A percentile compares a stretch with the other conserved stretches of the same genome.
phyloP scores from a whole-genome alignment of 1,140 invertebrate species.

The Bombus confusus region DNA sequence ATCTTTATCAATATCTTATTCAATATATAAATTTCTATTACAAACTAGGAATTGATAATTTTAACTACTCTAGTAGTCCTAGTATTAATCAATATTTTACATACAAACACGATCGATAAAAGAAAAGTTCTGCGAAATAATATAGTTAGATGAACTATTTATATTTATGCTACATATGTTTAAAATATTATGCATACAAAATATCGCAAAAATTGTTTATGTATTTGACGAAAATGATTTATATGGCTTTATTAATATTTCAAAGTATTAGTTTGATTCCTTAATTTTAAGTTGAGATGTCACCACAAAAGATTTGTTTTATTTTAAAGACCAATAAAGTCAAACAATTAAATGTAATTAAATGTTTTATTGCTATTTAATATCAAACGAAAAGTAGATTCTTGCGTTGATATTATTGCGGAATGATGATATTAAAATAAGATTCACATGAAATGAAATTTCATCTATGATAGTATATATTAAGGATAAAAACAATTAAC shows the following conservation, averaged over 20 bases:
- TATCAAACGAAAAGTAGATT: too few species aligned
- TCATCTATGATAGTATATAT: too few species aligned
- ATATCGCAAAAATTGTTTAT: neutral
- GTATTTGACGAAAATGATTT: neutral
- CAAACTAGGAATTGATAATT: too few species aligned
- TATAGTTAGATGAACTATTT: conserved; percentile 21
- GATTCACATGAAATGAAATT: neutral
- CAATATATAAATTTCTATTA: too few species aligned
- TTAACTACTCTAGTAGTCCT: too few species aligned
- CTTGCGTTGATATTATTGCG: neutral
- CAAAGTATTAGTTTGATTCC: neutral
- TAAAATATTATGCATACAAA: neutral
- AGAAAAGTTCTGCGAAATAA: conserved; percentile 6
- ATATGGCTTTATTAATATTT: neutral
- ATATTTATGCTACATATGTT: neutral
- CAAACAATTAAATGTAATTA: neutral
- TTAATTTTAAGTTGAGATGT: neutral
- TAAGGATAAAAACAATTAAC: too few species aligned
- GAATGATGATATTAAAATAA: neutral
- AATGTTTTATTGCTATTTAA: neutral
- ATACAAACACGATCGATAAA: conserved; percentile 19
- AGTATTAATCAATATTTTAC: neutral
- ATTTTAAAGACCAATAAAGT: neutral
- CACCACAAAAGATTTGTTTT: neutral
- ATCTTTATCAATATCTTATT: too few species aligned